Percentiles rank a stretch among this genome's conserved stretches.
These are phyloP conservation scores for Nemotelus nigrinus DNA, from an alignment of 2,888 invertebrate species.

Conservation along the genomic window DNA sequence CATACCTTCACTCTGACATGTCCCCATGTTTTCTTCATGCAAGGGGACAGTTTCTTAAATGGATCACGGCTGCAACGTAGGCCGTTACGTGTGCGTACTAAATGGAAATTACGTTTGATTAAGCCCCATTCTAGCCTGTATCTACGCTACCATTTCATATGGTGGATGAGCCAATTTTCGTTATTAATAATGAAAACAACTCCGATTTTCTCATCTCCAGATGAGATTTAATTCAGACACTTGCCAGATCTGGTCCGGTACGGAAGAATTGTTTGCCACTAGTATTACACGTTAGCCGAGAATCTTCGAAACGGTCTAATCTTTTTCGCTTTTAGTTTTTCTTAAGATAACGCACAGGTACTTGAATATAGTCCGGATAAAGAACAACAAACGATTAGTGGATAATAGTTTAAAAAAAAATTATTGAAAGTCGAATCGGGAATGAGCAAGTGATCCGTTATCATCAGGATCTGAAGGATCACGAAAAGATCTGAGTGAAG, in stretches of 20 bases:
- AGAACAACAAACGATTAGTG: too few relatives aligned
- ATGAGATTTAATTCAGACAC: constrained; percentile 51
- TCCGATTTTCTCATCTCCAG: constrained; percentile 49
- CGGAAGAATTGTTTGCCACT: constrained; percentile 40
- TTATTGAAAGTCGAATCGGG: too few relatives aligned
- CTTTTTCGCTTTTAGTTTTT: too few relatives aligned
- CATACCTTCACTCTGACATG: not conserved
- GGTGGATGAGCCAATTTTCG: constrained; percentile 33
- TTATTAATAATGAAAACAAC: constrained; percentile 38
- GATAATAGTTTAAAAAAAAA: too few relatives aligned
- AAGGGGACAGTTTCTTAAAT: constrained; percentile 41
- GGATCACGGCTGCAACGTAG: constrained; percentile 24
- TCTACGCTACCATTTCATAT: constrained; percentile 7
- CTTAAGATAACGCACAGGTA: too few relatives aligned
- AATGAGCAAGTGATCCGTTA: too few relatives aligned
- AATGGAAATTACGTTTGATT: constrained; percentile 50
- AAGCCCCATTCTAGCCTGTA: constrained; percentile 45
- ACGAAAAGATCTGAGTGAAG: not conserved
- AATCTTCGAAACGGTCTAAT: not conserved
- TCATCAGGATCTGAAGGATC: too few relatives aligned
- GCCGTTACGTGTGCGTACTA: not conserved
- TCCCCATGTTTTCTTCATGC: constrained; percentile 39
- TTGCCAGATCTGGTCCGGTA: constrained; percentile 47
- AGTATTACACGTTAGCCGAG: not conserved
- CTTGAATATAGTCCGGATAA: too few relatives aligned